Base-by-base conservation (phyloP, 1,140 invertebrate species). In the Tetragonula clypearis region DNA sequence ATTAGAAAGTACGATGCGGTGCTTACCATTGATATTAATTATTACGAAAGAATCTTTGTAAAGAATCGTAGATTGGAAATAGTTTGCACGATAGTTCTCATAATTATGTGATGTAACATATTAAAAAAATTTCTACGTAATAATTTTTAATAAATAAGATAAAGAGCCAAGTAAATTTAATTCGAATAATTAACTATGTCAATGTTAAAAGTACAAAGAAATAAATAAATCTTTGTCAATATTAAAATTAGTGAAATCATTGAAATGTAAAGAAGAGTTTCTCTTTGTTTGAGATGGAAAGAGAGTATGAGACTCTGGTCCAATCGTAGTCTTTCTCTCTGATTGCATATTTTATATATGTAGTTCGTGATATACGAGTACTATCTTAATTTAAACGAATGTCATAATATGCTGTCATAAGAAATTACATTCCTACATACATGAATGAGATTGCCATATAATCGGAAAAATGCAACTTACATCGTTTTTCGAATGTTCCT, bases 1-100 rank as follows among this genome's bases (percentile, higher is more conserved):
- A 80, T 72, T 72, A 72, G 58, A 71, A 71, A 72, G 55, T 80
- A 53, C 62, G 58, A 73, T 62, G n/a, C 69, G 49, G 12, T 11
- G 69, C 56, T 6, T 19, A 6, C 30, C 15, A 14, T 41, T 41
- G 23, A 30, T 58, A 41, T 35, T 71, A 80, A 71, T 71, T 58
- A 71, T 71, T 58, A 49, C 21, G 8, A 53, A 14, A 23, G 41
- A n/a, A n/a, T n/a, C n/a, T 8, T 55, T 6, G 66, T 35, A 11
- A 21, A 66, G 26, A 35, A 69, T 49, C 41, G 6, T 49, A 49
- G 41, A 23, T 68, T 26, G 14, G 8, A 69, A 23, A 11, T 69
- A 41, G 21, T 41, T 69, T 41, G 9, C 17, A 19, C 21, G 4
- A 41, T 21, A 19, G 21, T 21, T 19, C 6, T 5, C 26, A 17